Base-by-base conservation (phyloP, 1,140 invertebrate species). In the Uloborus diversus region DNA sequence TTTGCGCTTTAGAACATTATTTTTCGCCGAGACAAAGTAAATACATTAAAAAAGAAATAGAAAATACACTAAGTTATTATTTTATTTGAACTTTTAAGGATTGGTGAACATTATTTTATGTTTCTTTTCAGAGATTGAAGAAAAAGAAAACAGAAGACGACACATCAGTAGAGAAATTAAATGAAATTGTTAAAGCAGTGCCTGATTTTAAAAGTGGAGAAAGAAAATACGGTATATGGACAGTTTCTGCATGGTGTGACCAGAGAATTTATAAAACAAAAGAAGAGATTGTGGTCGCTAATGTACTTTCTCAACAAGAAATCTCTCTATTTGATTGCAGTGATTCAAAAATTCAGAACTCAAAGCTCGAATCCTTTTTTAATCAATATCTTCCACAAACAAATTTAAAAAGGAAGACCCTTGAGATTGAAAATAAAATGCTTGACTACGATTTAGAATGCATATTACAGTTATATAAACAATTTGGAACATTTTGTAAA, bases 81-180 rank as follows among this genome's bases (percentile, higher is more conserved):
- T 56, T 1, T 23, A 56, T 56, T 1, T 17, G 9, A 47, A 47
- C 11, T 53, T 17, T 11, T 17, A 53, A 56, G n/a, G 17, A 20
- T n/a, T 56, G n/a, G n/a, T 20, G n/a, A 56, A 56, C 1, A 2
- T 1, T 56, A 2, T 20, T 56, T 65, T 25, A 61, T 30, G 11
- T 61, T 42, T 25, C 17, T 42, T 65, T 65, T 11, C 62, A 65
- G 33, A 68, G 33, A 42, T n/a, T 42, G 9, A 68, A 30, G 13
- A 64, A 42, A 28, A 20, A 51, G 51, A 68, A 49, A 49, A 9
- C 17, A 27, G 1, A 20, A 35, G 17, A 7, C 1, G 1, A 3
- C 23, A 56, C 51, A 14, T 3, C 51, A 14, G 3, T 20, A 56
- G 37, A 47, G 37, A 47, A 47, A 9, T 47, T 9, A 47, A 47